These are phyloP conservation scores for Cabera pusaria DNA, from an alignment of 2,888 invertebrate genomes.

Conservation along the genomic window DNA sequence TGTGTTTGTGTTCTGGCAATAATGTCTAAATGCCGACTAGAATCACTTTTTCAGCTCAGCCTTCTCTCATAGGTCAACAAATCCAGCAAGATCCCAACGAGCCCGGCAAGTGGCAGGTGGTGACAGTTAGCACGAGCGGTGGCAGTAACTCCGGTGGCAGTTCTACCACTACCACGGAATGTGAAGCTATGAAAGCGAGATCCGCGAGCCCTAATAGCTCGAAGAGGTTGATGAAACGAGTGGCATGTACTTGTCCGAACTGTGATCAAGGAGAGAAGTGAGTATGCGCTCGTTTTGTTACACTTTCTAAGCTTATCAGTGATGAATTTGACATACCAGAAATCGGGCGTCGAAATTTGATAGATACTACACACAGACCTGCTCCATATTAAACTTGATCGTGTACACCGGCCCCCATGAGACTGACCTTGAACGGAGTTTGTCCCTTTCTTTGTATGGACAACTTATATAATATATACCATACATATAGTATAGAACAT, in stretches of 20 bases:
- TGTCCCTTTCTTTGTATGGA: too few relatives aligned
- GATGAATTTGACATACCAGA: too few relatives aligned
- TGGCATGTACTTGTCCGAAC: conserved; percentile 99
- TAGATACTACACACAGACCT: too few relatives aligned
- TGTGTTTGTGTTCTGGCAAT: conserved; percentile 15
- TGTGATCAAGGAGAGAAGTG: conserved; percentile 94
- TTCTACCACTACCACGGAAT: conserved; percentile 48
- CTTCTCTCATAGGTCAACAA: conserved; percentile 80
- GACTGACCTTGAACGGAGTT: too few relatives aligned
- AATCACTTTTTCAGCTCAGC: conserved; percentile 20
- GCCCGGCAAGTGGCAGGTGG: conserved; percentile 93
- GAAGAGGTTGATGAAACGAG: conserved; percentile 88
- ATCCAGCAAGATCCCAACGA: conserved; percentile 93
- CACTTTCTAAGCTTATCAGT: too few relatives aligned
- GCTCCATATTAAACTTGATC: too few relatives aligned
- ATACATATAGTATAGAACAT: too few relatives aligned
- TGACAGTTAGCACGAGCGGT: conserved; percentile 61
- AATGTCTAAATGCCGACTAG: conserved; percentile 22
- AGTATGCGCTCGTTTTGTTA: too few relatives aligned
- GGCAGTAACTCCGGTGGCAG: conserved; percentile 14
- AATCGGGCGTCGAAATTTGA: too few relatives aligned
- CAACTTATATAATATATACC: too few relatives aligned
- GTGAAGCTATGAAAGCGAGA: conserved; percentile 59
- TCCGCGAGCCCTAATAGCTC: conserved; percentile 52
- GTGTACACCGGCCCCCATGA: too few relatives aligned